Evolutionary conservation across 2,888 invertebrate genomes (phyloP), one percentile per base, ranked within the genome.

Genomic region (Eupithecia tripunctaria): DNA sequence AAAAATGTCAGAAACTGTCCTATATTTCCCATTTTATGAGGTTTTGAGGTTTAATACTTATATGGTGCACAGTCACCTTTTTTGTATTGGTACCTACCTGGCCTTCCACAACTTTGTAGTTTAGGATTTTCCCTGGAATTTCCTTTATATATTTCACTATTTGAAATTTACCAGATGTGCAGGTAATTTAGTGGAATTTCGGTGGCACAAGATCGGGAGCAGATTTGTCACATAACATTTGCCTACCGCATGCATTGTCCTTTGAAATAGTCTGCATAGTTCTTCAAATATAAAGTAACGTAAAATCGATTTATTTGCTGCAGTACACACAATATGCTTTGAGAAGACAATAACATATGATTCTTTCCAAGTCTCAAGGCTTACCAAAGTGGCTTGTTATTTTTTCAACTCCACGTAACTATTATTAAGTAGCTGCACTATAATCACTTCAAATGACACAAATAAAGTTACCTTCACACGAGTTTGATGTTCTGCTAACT

Each of bases 401-500:
- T 63, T 63, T 51, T 38, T 38, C 36, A 36, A 64, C 21, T 64
- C 64, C 21, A 62, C 65, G 15, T 32, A 32, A 21, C 62, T 62
- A 36, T 62, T 63, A 29, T 32, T 21, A 12, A 38, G 25, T 63
- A 64, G 36, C 27, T 64, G 21, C 14, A 36, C 41, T 47, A 67
- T 47, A 71, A 71, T 63, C 60, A 70, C 41, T 36, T 67, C 25
- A 62, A 67, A 71, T 76, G 68, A 66, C 67, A 74, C 67, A 62
- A 70, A 68, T 38, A 66, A 71, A 73, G 64, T 72, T 60, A 65
- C 68, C 72, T 75, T 71, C 74, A 74, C 51, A 73, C 51, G 41
- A 63, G 43, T 65, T 70, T 71, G 70, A 74, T 62, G 70, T 74
- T 60, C 63, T 62, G 27, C 69, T 76, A 78, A 74, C 73, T 73